Conservation (phyloP, 1,140 invertebrate species). For the Drosophila murphyi region DNA sequence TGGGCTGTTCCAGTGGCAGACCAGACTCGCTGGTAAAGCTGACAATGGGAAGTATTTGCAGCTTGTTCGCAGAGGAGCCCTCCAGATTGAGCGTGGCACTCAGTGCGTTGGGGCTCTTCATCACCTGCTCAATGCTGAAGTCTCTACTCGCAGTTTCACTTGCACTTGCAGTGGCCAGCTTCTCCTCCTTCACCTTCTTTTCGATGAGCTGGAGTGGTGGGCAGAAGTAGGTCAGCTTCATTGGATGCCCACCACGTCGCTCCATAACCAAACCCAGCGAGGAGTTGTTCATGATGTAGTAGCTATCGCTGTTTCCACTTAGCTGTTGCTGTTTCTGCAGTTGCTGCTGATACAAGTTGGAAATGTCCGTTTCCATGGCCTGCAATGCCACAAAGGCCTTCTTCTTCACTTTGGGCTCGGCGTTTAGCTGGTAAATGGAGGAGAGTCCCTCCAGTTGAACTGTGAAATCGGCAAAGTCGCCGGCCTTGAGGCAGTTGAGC, state of each 20-base stretch:
- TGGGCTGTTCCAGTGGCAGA: conserved; percentile 91
- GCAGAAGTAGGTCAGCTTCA: conserved; percentile 97
- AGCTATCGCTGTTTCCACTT: conserved; percentile 90
- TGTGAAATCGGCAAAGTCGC: conserved; percentile 97
- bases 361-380: conserved; percentile 96
- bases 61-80: conserved; percentile 93
- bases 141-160: conserved; percentile 42
- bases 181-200: conserved; percentile 2
- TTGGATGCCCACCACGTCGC: conserved; percentile 93
- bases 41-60: conserved; percentile 93
- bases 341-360: conserved; percentile 90
- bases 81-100: conserved; percentile 96
- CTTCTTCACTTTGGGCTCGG: conserved; percentile 96
- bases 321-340: conserved; percentile 85
- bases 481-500: conserved; percentile 90
- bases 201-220: conserved; percentile 61
- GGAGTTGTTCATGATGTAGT: conserved; percentile 94
- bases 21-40: conserved; percentile 89
- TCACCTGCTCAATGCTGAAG: conserved; percentile 66
- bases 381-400: conserved; percentile 96
- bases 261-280: conserved; percentile 93
- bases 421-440: conserved; percentile 96
- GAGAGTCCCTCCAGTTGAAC: conserved; percentile 95
- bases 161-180: background rate
- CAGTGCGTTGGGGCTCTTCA: conserved; percentile 86